Base-by-base conservation (phyloP, 2,888 invertebrate species). In the Nemurella pictetii region DNA sequence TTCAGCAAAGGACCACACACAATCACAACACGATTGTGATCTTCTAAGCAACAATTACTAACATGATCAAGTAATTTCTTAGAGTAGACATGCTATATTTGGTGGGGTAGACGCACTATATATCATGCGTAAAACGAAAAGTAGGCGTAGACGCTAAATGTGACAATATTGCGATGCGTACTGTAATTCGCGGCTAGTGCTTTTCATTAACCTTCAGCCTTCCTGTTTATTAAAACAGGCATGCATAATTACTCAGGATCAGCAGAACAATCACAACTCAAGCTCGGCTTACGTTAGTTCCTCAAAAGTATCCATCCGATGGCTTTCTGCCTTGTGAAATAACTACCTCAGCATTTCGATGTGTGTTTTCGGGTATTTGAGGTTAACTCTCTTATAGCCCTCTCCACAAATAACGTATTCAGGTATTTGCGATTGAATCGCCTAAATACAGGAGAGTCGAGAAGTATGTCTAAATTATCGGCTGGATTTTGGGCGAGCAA, bases 401-500 rank as follows among this genome's bases (percentile, higher is more conserved):
- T 55, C 55, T 55, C 55, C 55, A 55, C 55, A 7, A 55, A 55
- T 55, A 12, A 20, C 20, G 15, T 55, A 35, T 55, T 55, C 1
- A 55, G n/a, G n/a, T 7, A 55, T 20, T 55, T 20, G 55, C 55
- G 2, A 2, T 55, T 35, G 12, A 35, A 55, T 12, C 20, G 9
- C 20, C 20, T 12, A 55, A 35, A 35, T 35, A 35, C n/a, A n/a
- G n/a, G n/a, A n/a, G n/a, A n/a, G n/a, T n/a, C n/a, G n/a, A n/a
- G n/a, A n/a, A n/a, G 9, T 55, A 55, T 55, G 55, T 12, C 55
- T 7, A 55, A 55, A 55, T 55, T 55, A 55, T 55, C 55, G 35
- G 26, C 55, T 2, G 72, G 82, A 0, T 85, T 85, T 26, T 87
- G 85, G 80, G 83, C 84, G 30, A 87, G 87, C 80, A 87, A 86